Conservation (phyloP, 2,888 invertebrate species). For the Apamea monoglypha region DNA sequence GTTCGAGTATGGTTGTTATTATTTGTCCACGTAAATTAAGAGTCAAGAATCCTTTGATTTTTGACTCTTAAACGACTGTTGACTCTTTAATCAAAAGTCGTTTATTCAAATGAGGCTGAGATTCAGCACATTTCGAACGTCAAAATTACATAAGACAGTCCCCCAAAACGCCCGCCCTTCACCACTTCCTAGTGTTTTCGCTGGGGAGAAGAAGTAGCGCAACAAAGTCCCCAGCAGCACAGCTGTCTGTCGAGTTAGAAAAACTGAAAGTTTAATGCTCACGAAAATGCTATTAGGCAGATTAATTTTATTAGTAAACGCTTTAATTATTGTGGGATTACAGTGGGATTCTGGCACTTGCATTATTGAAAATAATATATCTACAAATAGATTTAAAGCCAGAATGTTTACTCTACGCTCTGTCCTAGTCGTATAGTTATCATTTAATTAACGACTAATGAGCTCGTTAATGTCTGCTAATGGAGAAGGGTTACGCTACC, state of each 20-base stretch:
- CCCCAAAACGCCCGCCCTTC: no score
- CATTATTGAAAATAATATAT: background rate
- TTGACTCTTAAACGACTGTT: no score
- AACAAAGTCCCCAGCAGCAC: no score
- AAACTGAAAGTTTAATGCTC: background rate
- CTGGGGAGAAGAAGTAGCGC: no score
- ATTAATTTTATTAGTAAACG: background rate
- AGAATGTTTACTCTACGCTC: constrained; percentile 17
- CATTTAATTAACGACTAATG: constrained; percentile 34
- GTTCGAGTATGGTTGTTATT: background rate
- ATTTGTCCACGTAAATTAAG: no score
- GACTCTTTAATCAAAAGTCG: no score
- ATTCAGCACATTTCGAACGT: no score
- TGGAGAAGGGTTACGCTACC: constrained; percentile 7
- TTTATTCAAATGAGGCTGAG: no score
- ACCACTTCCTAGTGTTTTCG: no score
- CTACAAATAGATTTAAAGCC: background rate
- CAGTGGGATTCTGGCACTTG: background rate
- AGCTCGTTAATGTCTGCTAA: constrained; percentile 35
- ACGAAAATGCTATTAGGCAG: background rate
- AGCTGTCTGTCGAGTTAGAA: no score
- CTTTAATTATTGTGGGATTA: background rate
- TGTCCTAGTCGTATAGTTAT: background rate
- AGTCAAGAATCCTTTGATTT: no score
- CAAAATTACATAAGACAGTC: no score